A percentile compares a stretch with the other conserved stretches of the same genome.
Conservation (phyloP, 2,797 vertebrate genomes). For the Rhinophrynus dorsalis region DNA sequence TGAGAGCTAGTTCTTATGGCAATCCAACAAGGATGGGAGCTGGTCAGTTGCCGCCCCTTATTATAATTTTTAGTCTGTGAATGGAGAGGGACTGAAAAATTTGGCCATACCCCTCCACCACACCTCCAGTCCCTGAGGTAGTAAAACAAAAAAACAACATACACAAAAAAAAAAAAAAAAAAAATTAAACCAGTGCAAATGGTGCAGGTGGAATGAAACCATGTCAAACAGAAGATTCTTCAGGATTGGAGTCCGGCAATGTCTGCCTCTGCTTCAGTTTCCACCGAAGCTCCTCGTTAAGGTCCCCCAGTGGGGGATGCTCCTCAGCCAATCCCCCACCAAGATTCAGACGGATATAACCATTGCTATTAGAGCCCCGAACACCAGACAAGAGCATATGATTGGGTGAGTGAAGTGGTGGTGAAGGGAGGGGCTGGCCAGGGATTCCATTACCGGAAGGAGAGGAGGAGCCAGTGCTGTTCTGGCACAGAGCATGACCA, state of each 20-base stretch:
- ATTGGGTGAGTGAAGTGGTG: constrained; percentile 86
- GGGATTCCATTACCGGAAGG: constrained; percentile 72
- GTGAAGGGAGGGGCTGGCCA: constrained; percentile 83
- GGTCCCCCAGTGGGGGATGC: constrained; percentile 83
- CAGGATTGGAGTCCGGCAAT: constrained; percentile 91
- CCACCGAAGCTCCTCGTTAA: constrained; percentile 90
- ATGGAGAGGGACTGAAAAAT: neutral
- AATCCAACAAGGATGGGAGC: neutral
- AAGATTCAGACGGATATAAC: constrained; percentile 91
- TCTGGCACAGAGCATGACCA: constrained; percentile 85
- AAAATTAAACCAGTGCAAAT: constrained; percentile 43
- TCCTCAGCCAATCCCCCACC: constrained; percentile 80
- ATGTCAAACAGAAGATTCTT: constrained; percentile 91
- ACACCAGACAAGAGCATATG: constrained; percentile 90
- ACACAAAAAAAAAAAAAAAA: constrained; percentile 44
- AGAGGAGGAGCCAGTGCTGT: constrained; percentile 58
- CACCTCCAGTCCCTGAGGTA: constrained; percentile 63
- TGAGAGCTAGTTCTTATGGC: constrained; percentile 1
- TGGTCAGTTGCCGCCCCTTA: constrained; percentile 3
- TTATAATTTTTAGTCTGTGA: neutral
- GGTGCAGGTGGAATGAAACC: constrained; percentile 9
- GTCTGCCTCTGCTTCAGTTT: constrained; percentile 92
- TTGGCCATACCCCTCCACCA: constrained; percentile 43
- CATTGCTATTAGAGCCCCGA: constrained; percentile 86
- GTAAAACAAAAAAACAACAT: too few species aligned